Evolutionary conservation across 2,113 vertebrate species (phyloP), one percentile per base, ranked within the genome.

Genomic region (Laticauda colubrina): DNA sequence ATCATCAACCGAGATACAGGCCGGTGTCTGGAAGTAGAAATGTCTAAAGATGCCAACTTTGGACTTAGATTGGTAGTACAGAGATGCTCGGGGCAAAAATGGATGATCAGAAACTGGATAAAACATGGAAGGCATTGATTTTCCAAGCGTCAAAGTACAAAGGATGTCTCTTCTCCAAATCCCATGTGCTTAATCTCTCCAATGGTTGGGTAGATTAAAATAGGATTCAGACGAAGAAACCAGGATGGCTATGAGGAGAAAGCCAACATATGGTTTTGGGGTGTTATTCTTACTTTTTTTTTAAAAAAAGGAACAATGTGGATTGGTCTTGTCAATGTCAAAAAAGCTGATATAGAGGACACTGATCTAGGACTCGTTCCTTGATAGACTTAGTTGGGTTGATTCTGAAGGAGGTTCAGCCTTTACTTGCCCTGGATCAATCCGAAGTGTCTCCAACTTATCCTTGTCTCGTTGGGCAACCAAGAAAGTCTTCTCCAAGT

Each of bases 41-140:
- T 99, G 98, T 98, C 98, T 64, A 99, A 99, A 96, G 99, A 99
- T 26, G 98, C 99, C n/a, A 99, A 98, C 98, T 99, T 99, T 59
- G 99, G 99, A 90, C 98, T 99, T 88, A 98, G 99, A 90, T 97
- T 99, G 90, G 98, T 99, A 10, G 98, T 99, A 29, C 99, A 99
- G 95, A 98, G 98, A 89, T 99, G 99, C 96, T 99, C 99, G 0
- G 99, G 99, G 86, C 99, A 99, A 96, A 99, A 99, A 96, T 99
- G 99, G 99, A 98, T 98, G 97, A 99, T 99, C 95, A 98, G 99
- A 93, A 99, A 99, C 98, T 99, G 99, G 99, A 98, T 99, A 95
- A 99, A 98, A 94, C 99, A 98, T 0, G 97, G 98, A 0, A 98
- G 98, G 75, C 99, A 99, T 94, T 99, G 98, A 99, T 93, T 90